Evolutionary conservation across 2,888 invertebrate species (phyloP), one percentile per base, ranked within the genome.

Genomic region (Leucozona laternaria): DNA sequence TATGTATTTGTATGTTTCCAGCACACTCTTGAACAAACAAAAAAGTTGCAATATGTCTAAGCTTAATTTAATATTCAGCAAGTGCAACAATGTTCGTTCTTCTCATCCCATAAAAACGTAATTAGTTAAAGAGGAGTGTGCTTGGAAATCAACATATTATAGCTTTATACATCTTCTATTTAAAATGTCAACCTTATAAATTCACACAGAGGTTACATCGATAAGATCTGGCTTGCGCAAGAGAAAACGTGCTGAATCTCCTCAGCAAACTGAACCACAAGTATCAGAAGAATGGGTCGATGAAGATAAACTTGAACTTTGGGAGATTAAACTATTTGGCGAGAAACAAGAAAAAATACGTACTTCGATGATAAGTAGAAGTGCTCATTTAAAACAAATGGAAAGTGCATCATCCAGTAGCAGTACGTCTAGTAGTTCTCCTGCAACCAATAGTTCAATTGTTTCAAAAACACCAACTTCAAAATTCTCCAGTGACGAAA

Each of bases 261-360:
- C 98, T 0, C 97, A 97, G 91, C 97, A 97, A 90, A 97, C 97
- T 8, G 98, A 98, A 91, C 98, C 99, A 0, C 97, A 98, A 93
- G 97, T 98, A 13, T 95, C 96, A 0, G 98, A 99, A 92, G 97
- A 97, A 90, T 99, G 99, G 99, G 96, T 98, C 0, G 98, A 98
- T 89, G 99, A 99, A 92, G 98, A 98, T 88, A 97, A 97, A 91
- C 93, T 99, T 57, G 98, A 99, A 91, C 93, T 99, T 48, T 99
- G 98, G 98, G 98, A 99, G 93, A 98, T 99, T 82, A 97, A 97
- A 90, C 96, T 97, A 90, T 98, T 97, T 91, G 97, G 97, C 25
- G 98, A 98, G 92, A 95, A 95, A 93, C 93, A 95, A 92, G 95
- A 95, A 92, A 95, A 95, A 91, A 95, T 95, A 92, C 95, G 97